phyloP scores from a whole-genome alignment of 2,113 vertebrate species.

The Microcebus lehilahytsara region DNA sequence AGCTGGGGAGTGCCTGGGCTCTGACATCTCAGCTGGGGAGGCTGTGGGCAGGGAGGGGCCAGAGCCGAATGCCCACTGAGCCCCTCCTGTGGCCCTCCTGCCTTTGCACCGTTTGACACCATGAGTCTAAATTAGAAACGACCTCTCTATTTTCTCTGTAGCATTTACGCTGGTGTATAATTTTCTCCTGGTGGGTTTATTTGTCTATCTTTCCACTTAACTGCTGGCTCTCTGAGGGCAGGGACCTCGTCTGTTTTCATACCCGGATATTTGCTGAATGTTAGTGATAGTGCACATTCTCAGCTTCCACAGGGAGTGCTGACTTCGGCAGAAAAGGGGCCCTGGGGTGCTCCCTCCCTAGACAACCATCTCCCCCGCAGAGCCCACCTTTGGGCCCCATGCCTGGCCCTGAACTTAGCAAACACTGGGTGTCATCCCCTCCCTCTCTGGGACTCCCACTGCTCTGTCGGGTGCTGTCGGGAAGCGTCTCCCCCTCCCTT shows the following conservation, averaged over 20 bases:
- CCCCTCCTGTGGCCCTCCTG: background rate
- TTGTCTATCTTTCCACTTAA: background rate
- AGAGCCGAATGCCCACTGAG: background rate
- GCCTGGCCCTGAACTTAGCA: background rate
- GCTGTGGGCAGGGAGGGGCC: background rate
- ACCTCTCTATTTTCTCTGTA: background rate
- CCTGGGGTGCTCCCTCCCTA: background rate
- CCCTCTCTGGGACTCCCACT: background rate
- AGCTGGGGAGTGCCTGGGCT: background rate
- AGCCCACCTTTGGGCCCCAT: background rate
- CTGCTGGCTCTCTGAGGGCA: background rate
- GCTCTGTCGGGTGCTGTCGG: background rate
- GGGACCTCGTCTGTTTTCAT: background rate
- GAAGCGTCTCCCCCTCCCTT: background rate
- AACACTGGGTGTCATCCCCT: background rate
- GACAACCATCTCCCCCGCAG: background rate
- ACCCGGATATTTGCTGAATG: background rate
- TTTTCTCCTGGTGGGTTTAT: background rate
- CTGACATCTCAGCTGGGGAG: background rate
- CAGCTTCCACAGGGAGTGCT: background rate
- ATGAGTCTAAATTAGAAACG: background rate
- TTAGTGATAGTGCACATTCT: background rate
- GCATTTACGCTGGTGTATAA: background rate
- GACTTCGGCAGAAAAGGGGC: background rate
- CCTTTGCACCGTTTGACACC: background rate